Percentiles rank a stretch among this genome's conserved stretches.
phyloP scores from a whole-genome alignment of 2,888 invertebrate genomes.

The Calephelis perditalis region DNA sequence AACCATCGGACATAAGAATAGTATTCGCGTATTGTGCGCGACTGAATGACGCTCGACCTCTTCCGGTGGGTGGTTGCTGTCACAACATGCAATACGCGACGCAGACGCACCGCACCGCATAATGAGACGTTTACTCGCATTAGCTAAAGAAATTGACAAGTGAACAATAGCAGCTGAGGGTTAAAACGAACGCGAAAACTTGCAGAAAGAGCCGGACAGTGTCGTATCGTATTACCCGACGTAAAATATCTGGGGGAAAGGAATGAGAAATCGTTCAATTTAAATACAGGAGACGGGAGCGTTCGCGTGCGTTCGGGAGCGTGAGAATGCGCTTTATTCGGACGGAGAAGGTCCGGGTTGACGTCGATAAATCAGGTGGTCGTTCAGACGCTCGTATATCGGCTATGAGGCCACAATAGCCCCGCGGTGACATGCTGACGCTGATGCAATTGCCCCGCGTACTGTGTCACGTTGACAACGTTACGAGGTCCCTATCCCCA shows the following conservation, averaged over 20 bases:
- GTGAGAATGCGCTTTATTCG: conserved; percentile 76
- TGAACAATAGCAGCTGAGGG: conserved; percentile 72
- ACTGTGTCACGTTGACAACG: conserved; percentile 41
- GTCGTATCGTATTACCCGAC: conserved; percentile 78
- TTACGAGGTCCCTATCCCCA: conserved; percentile 39
- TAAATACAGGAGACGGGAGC: conserved; percentile 68
- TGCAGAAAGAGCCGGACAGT: conserved; percentile 76
- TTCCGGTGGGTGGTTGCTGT: conserved; percentile 78
- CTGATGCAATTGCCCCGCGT: conserved; percentile 67
- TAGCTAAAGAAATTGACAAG: conserved; percentile 79
- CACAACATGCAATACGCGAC: conserved; percentile 77
- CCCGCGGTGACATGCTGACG: conserved; percentile 62
- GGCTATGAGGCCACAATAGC: conserved; percentile 61
- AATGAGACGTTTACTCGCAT: conserved; percentile 79
- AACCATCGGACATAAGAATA: conserved; percentile 71
- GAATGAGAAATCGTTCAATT: conserved; percentile 76
- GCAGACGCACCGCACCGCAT: conserved; percentile 73
- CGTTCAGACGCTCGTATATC: conserved; percentile 58
- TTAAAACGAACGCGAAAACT: conserved; percentile 68
- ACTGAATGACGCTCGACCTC: conserved; percentile 73
- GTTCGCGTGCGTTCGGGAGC: conserved; percentile 76
- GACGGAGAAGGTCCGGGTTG: conserved; percentile 53
- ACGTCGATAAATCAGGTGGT: conserved; percentile 72
- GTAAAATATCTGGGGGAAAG: conserved; percentile 76
- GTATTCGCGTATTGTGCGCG: conserved; percentile 71